These are phyloP conservation scores for Melipona bicolor DNA, from an alignment of 2,888 invertebrate species.

Conservation along the genomic window DNA sequence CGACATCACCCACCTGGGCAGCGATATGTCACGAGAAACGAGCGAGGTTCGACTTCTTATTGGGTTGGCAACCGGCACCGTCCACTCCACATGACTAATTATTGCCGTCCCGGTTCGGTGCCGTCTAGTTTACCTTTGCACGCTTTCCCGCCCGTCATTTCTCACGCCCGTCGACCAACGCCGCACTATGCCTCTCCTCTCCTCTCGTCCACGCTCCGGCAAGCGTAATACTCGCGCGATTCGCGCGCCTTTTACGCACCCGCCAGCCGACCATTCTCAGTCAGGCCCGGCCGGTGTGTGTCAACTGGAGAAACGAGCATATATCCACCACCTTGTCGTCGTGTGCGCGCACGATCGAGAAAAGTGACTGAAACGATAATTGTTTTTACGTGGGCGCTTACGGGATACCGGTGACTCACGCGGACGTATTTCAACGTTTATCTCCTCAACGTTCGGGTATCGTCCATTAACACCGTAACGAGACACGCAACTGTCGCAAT, in stretches of 20 bases:
- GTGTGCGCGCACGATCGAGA: background rate
- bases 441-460: background rate
- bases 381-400: background rate
- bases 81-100: conserved; percentile 64
- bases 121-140: conserved; percentile 59
- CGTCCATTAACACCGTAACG: background rate
- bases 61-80: conserved; percentile 56
- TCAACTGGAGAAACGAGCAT: background rate
- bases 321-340: too few relatives aligned
- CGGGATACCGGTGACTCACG: background rate
- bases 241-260: conserved; percentile 45
- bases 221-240: conserved; percentile 14
- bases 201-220: too few relatives aligned
- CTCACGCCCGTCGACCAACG: conserved; percentile 41
- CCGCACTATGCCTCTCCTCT: too few relatives aligned
- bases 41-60: conserved; percentile 67
- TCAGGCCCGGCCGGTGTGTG: background rate
- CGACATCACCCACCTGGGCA: conserved; percentile 66
- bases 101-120: conserved; percentile 54
- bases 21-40: conserved; percentile 70
- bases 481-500: too few relatives aligned
- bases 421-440: background rate
- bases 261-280: background rate
- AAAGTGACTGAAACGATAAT: background rate
- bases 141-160: conserved; percentile 48